These are phyloP conservation scores for Drosophila mercatorum DNA, from an alignment of 2,888 invertebrate genomes.

Conservation along the genomic window DNA sequence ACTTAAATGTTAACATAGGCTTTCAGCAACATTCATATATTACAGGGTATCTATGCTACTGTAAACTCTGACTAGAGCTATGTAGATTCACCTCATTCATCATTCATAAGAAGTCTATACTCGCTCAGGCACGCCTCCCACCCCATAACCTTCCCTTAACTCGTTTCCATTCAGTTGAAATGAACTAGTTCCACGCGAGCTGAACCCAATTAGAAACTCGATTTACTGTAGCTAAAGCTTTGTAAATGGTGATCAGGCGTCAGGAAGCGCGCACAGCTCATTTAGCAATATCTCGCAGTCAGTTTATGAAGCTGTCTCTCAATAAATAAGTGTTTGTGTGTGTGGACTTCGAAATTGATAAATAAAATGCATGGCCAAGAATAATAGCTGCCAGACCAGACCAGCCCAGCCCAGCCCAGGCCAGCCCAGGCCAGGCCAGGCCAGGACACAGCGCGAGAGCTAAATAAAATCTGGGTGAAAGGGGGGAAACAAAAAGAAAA, in stretches of 20 bases:
- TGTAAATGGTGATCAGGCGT: conserved; percentile 23
- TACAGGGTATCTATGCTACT: neutral
- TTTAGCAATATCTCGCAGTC: conserved; percentile 40
- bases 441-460: conserved; percentile 2
- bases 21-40: neutral
- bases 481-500: neutral
- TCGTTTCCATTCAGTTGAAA: neutral
- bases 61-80: neutral
- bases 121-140: too few relatives aligned
- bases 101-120: too few relatives aligned
- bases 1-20: neutral
- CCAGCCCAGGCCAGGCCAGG: neutral
- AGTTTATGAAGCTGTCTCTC: conserved; percentile 35
- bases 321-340: conserved; percentile 36
- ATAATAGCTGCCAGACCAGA: conserved; percentile 48
- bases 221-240: neutral
- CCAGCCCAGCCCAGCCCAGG: conserved; percentile 8
- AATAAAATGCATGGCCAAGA: conserved; percentile 46
- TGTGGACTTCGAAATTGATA: conserved; percentile 46
- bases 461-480: neutral
- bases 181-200: neutral
- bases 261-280: conserved; percentile 13
- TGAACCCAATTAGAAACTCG: neutral
- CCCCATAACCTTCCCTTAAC: neutral
- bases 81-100: too few relatives aligned